Evolutionary conservation across 2,888 invertebrate species (phyloP).

Genomic region (Thymelicus lineola): DNA sequence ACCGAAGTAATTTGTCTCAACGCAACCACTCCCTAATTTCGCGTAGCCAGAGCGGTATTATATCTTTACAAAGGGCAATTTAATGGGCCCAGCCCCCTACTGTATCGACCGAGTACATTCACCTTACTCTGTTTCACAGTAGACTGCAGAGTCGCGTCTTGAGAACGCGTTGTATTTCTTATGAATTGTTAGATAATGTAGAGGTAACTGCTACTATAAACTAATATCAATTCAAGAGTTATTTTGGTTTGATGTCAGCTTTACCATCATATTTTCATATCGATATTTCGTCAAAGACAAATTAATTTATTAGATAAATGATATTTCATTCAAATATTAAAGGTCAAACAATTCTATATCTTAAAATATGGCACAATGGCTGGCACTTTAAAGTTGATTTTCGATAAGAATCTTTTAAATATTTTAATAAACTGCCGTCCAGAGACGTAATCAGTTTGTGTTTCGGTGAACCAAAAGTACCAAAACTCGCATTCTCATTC

Average conservation of each 20-base stretch:
- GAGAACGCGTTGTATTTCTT: too few relatives aligned
- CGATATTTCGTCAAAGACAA: too few relatives aligned
- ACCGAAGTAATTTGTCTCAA: conserved; percentile 5
- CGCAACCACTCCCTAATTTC: conserved; percentile 8
- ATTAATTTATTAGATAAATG: too few relatives aligned
- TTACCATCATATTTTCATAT: too few relatives aligned
- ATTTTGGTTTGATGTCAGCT: too few relatives aligned
- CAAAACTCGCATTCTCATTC: too few relatives aligned
- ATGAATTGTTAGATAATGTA: too few relatives aligned
- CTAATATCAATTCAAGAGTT: too few relatives aligned
- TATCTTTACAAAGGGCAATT: conserved; percentile 18
- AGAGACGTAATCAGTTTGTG: conserved; percentile 8
- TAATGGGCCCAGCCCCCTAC: conserved; percentile 27
- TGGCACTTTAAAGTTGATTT: conserved; percentile 23
- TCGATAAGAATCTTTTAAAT: conserved; percentile 30
- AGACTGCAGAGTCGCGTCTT: neutral
- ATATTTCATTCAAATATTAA: too few relatives aligned
- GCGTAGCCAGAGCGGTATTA: conserved; percentile 5
- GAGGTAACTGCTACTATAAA: too few relatives aligned
- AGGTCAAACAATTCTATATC: too few relatives aligned
- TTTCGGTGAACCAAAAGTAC: neutral
- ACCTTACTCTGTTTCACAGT: conserved; percentile 11
- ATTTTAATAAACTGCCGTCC: conserved; percentile 25
- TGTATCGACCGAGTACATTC: conserved; percentile 29
- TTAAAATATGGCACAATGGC: conserved; percentile 3